Evolutionary conservation across 2,797 vertebrate genomes (phyloP).

Genomic region (Scarus forsteni): DNA sequence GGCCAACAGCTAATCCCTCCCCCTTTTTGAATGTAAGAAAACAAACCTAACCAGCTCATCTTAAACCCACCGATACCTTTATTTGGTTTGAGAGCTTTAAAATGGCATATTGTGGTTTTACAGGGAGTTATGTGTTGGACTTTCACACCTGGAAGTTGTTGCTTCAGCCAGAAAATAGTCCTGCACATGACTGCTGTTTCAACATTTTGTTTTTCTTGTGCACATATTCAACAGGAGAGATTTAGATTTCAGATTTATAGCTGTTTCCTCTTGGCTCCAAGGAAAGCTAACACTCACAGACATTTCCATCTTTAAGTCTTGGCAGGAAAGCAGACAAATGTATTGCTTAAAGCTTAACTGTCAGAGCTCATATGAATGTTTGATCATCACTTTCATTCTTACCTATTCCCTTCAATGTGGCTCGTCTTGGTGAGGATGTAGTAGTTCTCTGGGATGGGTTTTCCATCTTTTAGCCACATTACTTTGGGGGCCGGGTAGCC

Average conservation of each 20-base stretch:
- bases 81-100: constrained; percentile 11
- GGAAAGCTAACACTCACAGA: background rate
- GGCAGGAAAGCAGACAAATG: background rate
- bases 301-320: background rate
- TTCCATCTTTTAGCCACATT: constrained; percentile 90
- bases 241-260: no score
- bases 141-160: background rate
- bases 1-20: no score
- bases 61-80: background rate
- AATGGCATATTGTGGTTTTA: constrained; percentile 1
- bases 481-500: constrained; percentile 91
- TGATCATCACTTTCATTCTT: constrained; percentile 25
- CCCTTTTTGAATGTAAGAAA: background rate
- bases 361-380: background rate
- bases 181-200: background rate
- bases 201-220: background rate
- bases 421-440: constrained; percentile 71
- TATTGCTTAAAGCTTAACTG: background rate
- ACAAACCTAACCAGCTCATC: background rate
- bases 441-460: constrained; percentile 69
- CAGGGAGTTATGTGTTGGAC: background rate
- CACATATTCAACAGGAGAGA: background rate
- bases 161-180: background rate
- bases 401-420: constrained; percentile 75
- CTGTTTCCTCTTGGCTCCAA: background rate